Evolutionary conservation across 2,888 invertebrate genomes (phyloP).

Genomic region (Margaritifera margaritifera): DNA sequence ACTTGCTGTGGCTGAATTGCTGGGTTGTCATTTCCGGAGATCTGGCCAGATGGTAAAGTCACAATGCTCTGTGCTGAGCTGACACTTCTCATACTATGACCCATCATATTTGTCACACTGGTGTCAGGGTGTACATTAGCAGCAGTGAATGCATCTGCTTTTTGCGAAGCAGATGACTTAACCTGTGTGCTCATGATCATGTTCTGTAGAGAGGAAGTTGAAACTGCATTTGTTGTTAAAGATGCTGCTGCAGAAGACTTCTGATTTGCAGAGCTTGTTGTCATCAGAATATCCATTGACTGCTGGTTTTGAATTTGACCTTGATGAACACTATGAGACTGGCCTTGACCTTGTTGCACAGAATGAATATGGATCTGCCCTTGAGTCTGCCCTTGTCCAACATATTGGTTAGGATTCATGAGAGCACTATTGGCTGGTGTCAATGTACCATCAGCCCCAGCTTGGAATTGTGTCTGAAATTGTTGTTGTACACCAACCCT

Average conservation of each 20-base stretch:
- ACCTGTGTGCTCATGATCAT: slow-evolving; percentile 15
- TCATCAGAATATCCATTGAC: slow-evolving; percentile 24
- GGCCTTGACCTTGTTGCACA: neutral
- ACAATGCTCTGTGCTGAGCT: slow-evolving; percentile 1
- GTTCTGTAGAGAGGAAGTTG: slow-evolving; percentile 21
- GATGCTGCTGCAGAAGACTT: slow-evolving; percentile 5
- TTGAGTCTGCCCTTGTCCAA: neutral
- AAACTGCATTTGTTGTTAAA: slow-evolving; percentile 21
- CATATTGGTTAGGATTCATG: neutral
- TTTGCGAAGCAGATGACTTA: neutral
- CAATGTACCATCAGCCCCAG: slow-evolving; percentile 17
- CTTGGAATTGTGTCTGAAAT: slow-evolving; percentile 18
- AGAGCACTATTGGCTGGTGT: neutral
- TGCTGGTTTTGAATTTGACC: slow-evolving; percentile 1
- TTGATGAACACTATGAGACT: neutral
- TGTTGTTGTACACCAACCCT: slow-evolving; percentile 31
- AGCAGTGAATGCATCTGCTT: neutral
- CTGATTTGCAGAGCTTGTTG: slow-evolving; percentile 19
- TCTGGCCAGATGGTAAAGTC: neutral
- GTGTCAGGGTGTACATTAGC: neutral
- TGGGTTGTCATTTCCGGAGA: neutral
- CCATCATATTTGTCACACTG: neutral
- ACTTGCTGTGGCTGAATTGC: neutral
- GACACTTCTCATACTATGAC: no score
- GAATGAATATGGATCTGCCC: neutral